These are phyloP conservation scores for Cichlasoma orientale DNA, from an alignment of 2,797 vertebrate genomes.

Conservation along the genomic window DNA sequence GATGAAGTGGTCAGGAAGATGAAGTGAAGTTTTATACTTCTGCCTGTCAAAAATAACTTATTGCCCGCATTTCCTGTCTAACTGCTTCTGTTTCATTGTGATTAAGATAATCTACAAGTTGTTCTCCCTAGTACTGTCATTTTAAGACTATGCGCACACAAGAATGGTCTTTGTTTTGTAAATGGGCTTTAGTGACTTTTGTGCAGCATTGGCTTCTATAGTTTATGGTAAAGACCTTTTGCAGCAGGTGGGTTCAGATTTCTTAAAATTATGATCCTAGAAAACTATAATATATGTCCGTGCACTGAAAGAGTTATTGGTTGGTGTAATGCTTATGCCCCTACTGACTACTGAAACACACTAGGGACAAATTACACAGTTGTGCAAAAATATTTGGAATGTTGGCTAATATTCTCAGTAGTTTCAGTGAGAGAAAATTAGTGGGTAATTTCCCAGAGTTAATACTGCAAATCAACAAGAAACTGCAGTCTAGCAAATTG, in stretches of 20 bases:
- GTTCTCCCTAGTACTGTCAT: background rate
- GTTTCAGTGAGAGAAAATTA: background rate
- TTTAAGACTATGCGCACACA: slow-evolving; percentile 1
- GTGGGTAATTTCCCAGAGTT: background rate
- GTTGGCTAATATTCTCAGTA: background rate
- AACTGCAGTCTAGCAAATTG: background rate
- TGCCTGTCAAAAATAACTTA: slow-evolving; percentile 16
- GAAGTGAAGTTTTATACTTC: slow-evolving; percentile 17
- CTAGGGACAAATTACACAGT: background rate
- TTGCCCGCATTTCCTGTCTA: slow-evolving; percentile 22
- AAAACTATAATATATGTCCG: background rate
- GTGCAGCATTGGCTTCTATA: background rate
- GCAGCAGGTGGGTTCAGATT: background rate
- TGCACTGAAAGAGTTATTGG: background rate
- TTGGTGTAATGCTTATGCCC: background rate
- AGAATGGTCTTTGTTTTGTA: background rate
- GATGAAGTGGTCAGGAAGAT: slow-evolving; percentile 10
- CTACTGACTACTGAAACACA: background rate
- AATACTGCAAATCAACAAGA: background rate
- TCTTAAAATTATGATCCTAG: background rate
- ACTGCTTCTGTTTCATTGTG: slow-evolving; percentile 18
- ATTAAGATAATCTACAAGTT: slow-evolving; percentile 6
- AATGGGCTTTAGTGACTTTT: background rate
- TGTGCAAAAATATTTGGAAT: slow-evolving; percentile 1
- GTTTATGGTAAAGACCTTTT: slow-evolving; percentile 3